Conservation (phyloP, 2,888 invertebrate species). For the Pollenia amentaria region DNA sequence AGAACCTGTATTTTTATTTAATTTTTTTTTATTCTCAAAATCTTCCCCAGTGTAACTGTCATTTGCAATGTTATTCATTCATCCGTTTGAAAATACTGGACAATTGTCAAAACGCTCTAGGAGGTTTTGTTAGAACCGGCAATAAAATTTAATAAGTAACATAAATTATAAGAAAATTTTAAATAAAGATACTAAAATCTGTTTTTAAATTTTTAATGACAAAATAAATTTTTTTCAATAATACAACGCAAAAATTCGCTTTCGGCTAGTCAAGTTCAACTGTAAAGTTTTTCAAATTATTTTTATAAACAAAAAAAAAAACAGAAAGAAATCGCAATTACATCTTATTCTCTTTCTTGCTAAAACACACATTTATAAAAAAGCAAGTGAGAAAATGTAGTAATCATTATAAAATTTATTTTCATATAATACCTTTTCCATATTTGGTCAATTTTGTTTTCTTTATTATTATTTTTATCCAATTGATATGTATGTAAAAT, state of each 20-base stretch:
- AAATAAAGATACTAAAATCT: not conserved
- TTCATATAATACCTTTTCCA: not conserved
- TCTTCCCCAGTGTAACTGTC: constrained; percentile 10
- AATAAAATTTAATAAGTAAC: not conserved
- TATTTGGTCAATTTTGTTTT: constrained; percentile 18
- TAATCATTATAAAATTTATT: not conserved
- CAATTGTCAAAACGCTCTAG: not conserved
- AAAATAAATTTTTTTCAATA: too few species aligned
- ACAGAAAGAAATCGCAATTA: too few species aligned
- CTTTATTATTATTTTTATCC: not conserved
- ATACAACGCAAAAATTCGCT: too few species aligned
- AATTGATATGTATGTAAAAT: not conserved
- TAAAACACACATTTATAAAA: too few species aligned
- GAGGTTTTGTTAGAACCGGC: not conserved
- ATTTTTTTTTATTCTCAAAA: too few species aligned
- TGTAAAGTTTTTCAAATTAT: too few species aligned
- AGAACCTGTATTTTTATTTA: too few species aligned
- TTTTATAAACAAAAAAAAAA: too few species aligned
- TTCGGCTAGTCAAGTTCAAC: too few species aligned
- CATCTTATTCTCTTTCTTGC: too few species aligned
- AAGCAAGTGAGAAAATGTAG: too few species aligned
- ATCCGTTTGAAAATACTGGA: constrained; percentile 5
- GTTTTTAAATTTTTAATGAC: too few species aligned
- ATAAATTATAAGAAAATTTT: not conserved
- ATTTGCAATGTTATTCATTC: constrained; percentile 53